Conservation (phyloP, 2,797 vertebrate genomes). For the Vespertilio murinus region DNA sequence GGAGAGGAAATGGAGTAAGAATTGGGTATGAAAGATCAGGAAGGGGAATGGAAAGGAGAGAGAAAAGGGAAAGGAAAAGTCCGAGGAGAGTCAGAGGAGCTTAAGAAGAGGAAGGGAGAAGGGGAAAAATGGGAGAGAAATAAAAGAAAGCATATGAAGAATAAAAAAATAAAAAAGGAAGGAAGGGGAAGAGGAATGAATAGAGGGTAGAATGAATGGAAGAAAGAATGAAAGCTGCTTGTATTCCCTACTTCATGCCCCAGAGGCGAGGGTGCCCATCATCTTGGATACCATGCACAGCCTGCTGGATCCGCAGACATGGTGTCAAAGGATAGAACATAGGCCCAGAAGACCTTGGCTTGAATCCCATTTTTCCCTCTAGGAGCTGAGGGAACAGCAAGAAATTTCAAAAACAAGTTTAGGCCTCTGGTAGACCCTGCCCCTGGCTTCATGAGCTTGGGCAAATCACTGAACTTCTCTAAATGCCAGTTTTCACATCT, state of each 20-base stretch:
- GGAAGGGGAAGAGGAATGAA: neutral
- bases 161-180: neutral
- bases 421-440: neutral
- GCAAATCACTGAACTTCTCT: neutral
- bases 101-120: neutral
- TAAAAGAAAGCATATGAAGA: neutral
- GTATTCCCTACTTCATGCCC: no score
- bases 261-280: fast-evolving
- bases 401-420: slow-evolving; percentile 25
- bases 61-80: neutral
- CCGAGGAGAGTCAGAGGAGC: neutral
- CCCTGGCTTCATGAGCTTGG: neutral
- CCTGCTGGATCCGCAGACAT: fast-evolving
- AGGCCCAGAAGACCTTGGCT: neutral
- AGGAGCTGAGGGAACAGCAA: neutral
- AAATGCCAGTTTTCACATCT: neutral
- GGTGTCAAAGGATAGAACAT: neutral
- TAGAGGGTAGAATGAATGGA: neutral
- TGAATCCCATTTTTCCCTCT: neutral
- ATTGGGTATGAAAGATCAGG: neutral
- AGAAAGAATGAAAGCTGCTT: neutral
- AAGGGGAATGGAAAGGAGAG: neutral
- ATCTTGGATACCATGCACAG: fast-evolving
- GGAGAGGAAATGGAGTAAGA: neutral
- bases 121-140: neutral